phyloP scores from a whole-genome alignment of 2,113 vertebrate species.

The Atherinomorus stipes region DNA sequence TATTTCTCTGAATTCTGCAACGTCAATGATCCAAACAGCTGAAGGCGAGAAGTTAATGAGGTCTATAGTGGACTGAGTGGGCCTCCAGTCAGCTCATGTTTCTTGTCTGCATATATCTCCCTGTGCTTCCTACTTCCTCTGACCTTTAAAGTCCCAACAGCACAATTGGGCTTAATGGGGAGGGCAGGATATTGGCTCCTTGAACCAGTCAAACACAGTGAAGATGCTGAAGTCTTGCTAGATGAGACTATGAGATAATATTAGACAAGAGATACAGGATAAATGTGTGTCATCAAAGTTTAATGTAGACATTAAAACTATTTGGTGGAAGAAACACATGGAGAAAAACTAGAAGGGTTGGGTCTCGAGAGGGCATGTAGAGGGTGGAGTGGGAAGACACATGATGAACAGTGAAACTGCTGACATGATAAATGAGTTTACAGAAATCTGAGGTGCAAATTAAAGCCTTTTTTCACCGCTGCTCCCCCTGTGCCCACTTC shows the following conservation, averaged over 20 bases:
- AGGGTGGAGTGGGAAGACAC: constrained; percentile 27
- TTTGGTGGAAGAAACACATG: neutral
- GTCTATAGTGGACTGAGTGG: constrained; percentile 51
- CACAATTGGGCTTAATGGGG: constrained; percentile 55
- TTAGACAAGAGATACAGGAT: neutral
- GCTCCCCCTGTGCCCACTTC: constrained; percentile 64
- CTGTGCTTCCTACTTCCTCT: constrained; percentile 57
- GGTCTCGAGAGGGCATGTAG: constrained; percentile 11
- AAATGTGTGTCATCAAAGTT: neutral
- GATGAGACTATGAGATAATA: constrained; percentile 12
- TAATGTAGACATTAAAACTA: constrained; percentile 12
- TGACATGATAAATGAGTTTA: constrained; percentile 85
- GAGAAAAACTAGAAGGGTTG: constrained; percentile 14
- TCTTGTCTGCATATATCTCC: constrained; percentile 61
- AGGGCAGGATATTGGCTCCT: constrained; percentile 25
- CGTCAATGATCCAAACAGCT: constrained; percentile 61
- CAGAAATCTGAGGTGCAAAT: constrained; percentile 82
- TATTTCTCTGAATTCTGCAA: constrained; percentile 26
- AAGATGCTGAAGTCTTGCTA: constrained; percentile 1
- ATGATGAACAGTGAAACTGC: constrained; percentile 57
- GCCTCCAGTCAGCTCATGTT: constrained; percentile 61
- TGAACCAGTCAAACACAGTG: constrained; percentile 17
- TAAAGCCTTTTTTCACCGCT: constrained; percentile 70
- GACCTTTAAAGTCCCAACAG: constrained; percentile 66
- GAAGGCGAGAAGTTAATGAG: constrained; percentile 69